Evolutionary conservation across 2,113 vertebrate species (phyloP), one percentile per base, ranked within the genome.

Genomic region (Lasiurus borealis): DNA sequence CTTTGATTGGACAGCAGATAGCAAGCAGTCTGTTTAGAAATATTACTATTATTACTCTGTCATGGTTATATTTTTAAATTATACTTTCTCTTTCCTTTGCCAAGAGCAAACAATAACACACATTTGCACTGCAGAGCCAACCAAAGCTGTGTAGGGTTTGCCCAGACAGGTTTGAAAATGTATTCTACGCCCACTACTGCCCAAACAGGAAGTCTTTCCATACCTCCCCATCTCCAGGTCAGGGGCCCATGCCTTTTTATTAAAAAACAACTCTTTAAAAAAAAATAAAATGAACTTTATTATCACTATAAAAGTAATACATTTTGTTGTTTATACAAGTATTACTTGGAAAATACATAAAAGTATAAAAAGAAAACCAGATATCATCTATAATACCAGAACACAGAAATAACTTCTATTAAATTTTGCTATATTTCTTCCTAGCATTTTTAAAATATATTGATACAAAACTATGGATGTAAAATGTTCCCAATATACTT

Each of bases 391-490:
- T 80, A 87, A 88, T 84, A 34, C n/a, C 52, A 91, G 78, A 95
- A 66, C 27, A 10, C 50, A 90, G 34, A 92, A 46, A 93, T 75
- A 94, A 90, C 31, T n/a, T 36, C 44, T 83, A 62, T 77, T 86
- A 52, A 85, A 87, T 81, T 88, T 84, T 92, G 62, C 11, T 71
- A 52, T 94, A 92, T 85, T 97, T 88, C 82, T 69, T 91, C n/a
- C 40, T 94, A 86, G n/a, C 54, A 21, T 92, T 90, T 93, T 76
- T 31, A 76, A 57, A 82, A 94, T 86, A 80, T 75, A 84, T 62
- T 57, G 94, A 97, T 96, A 94, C 89, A 95, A 97, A 96, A 97
- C 90, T 96, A 91, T 68, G 66, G 40, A 87, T 97, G 95, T 89
- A 94, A 96, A 94, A 97, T 96, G 84, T 86, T 68, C 95, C 96